Conservation (phyloP, 2,797 vertebrate species). For the Ceryle rudis region DNA sequence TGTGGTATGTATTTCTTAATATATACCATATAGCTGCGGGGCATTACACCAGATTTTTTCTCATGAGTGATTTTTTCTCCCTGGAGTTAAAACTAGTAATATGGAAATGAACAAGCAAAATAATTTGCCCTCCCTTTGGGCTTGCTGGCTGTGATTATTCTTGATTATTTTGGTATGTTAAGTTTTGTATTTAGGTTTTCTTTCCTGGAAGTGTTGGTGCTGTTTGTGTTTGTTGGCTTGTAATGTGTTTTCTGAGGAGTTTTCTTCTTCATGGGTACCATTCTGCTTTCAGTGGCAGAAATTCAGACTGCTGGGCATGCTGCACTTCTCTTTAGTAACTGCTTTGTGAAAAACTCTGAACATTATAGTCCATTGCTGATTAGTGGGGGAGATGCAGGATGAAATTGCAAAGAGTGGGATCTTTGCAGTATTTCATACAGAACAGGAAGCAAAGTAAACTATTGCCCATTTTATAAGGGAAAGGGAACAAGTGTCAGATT, state of each 20-base stretch:
- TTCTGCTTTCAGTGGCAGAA: background rate
- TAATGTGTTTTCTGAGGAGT: background rate
- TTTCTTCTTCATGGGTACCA: background rate
- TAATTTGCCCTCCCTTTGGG: slow-evolving; percentile 22
- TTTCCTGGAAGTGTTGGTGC: background rate
- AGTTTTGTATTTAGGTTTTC: background rate
- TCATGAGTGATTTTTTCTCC: background rate
- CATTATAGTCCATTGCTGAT: background rate
- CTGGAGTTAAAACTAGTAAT: slow-evolving; percentile 30
- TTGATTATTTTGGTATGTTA: background rate
- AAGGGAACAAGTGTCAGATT: background rate
- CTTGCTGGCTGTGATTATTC: slow-evolving; percentile 7
- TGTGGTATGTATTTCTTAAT: slow-evolving; percentile 36
- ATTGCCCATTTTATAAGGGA: background rate
- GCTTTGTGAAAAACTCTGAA: background rate
- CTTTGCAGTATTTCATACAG: background rate
- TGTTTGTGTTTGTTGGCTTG: background rate
- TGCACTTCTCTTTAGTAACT: background rate
- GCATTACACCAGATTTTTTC: background rate
- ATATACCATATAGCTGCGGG: slow-evolving; percentile 27
- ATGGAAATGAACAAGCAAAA: slow-evolving; percentile 26
- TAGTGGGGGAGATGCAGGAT: background rate
- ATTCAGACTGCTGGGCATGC: background rate
- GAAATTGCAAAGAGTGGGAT: background rate
- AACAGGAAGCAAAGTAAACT: background rate